These are phyloP conservation scores for Laspeyria flexula DNA, from an alignment of 2,888 invertebrate species.

Conservation along the genomic window DNA sequence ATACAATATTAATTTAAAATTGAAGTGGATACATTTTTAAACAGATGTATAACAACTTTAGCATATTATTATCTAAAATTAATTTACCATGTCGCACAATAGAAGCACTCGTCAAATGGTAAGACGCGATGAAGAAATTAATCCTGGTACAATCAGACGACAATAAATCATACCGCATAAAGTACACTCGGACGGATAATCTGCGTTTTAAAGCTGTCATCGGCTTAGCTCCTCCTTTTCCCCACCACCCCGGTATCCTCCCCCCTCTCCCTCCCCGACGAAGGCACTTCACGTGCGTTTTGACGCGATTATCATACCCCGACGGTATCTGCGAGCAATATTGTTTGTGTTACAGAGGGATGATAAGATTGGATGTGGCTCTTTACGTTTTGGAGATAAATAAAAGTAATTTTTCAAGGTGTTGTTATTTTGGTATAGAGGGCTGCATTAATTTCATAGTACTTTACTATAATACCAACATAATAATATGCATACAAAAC, in stretches of 20 bases:
- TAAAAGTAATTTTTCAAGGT: no score
- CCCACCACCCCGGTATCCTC: constrained; percentile 16
- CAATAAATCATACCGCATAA: constrained; percentile 71
- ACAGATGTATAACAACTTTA: no score
- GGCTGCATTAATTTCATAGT: no score
- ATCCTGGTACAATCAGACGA: constrained; percentile 48
- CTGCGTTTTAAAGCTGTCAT: constrained; percentile 82
- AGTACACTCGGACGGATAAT: constrained; percentile 80
- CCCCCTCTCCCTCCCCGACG: constrained; percentile 44
- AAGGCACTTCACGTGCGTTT: constrained; percentile 83
- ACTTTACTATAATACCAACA: no score
- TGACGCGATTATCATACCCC: constrained; percentile 86
- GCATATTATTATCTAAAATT: not conserved
- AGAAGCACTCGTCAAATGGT: not conserved
- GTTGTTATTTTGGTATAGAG: no score
- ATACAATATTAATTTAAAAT: no score
- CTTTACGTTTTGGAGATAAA: not conserved
- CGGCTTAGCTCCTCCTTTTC: constrained; percentile 68
- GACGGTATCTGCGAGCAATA: constrained; percentile 82
- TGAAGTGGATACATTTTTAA: no score
- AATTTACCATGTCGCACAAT: not conserved
- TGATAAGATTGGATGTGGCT: constrained; percentile 48
- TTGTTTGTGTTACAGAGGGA: constrained; percentile 64
- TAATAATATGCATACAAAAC: no score
- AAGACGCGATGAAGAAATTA: constrained; percentile 37